Percentiles rank a stretch among this genome's conserved stretches.
These are phyloP conservation scores for Allophyes oxyacanthae DNA, from an alignment of 2,888 invertebrate genomes.

Conservation along the genomic window DNA sequence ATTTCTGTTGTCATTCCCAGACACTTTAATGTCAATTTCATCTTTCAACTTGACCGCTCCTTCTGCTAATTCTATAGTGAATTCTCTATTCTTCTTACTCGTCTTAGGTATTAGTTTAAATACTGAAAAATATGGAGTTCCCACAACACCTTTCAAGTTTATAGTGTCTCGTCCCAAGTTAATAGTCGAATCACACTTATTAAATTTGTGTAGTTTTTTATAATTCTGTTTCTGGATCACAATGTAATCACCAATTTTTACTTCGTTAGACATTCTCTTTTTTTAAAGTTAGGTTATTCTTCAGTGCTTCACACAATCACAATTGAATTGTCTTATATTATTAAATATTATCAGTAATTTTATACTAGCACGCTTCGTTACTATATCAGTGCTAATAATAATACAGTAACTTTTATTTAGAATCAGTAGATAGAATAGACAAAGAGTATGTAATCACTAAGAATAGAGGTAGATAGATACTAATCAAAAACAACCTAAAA, in stretches of 20 bases:
- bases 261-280: constrained; percentile 57
- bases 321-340: too few relatives aligned
- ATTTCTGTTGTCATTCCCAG: constrained; percentile 95
- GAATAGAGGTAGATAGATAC: too few relatives aligned
- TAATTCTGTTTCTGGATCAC: constrained; percentile 94
- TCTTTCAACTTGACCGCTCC: constrained; percentile 85
- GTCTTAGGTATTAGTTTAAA: constrained; percentile 93
- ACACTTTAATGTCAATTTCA: constrained; percentile 90
- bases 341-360: too few relatives aligned
- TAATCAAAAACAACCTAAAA: too few relatives aligned
- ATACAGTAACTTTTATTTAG: too few relatives aligned
- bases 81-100: constrained; percentile 88
- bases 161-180: constrained; percentile 92
- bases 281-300: too few relatives aligned
- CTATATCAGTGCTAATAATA: too few relatives aligned
- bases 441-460: too few relatives aligned
- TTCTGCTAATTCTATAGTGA: constrained; percentile 87
- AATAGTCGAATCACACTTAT: constrained; percentile 90
- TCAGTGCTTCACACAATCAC: too few relatives aligned
- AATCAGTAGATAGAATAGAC: too few relatives aligned
- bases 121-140: constrained; percentile 92
- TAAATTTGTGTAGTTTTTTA: constrained; percentile 93
- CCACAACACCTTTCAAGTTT: constrained; percentile 91
- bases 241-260: constrained; percentile 92
- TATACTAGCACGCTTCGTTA: too few relatives aligned